phyloP scores from a whole-genome alignment of 2,797 vertebrate species.

The Anableps anableps region DNA sequence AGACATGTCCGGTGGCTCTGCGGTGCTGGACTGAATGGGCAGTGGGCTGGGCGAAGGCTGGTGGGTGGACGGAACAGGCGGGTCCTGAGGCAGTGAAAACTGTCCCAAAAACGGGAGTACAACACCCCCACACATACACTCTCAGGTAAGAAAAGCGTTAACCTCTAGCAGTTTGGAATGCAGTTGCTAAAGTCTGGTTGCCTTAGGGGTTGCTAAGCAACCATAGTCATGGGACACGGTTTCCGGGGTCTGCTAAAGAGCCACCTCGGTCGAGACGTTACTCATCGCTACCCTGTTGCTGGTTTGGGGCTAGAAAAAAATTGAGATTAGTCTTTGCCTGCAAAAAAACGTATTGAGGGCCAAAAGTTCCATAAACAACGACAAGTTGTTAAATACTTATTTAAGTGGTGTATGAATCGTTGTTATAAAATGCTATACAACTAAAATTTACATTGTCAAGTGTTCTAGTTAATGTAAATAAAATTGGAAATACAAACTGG shows the following conservation, averaged over 20 bases:
- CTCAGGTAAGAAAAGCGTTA: background rate
- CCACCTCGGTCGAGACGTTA: background rate
- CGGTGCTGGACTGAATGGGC: conserved; percentile 10
- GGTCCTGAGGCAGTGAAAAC: background rate
- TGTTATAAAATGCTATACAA: too few species aligned
- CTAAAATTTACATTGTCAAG: too few species aligned
- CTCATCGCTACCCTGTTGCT: background rate
- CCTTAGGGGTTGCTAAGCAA: background rate
- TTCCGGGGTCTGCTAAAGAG: background rate
- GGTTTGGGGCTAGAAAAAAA: background rate
- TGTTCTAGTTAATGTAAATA: background rate
- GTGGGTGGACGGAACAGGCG: conserved; percentile 4
- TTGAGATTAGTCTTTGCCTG: background rate
- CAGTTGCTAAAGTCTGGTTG: background rate
- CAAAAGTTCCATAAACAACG: background rate
- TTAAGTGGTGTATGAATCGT: background rate
- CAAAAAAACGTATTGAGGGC: background rate
- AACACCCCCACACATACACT: background rate
- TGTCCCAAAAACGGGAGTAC: background rate
- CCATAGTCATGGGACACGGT: background rate
- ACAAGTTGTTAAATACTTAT: background rate
- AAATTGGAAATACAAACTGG: background rate
- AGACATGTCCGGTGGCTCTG: conserved; percentile 64
- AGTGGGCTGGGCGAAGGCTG: background rate
- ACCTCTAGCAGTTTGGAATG: background rate